These are phyloP conservation scores for Conops quadrifasciatus DNA, from an alignment of 2,888 invertebrate species.

Conservation along the genomic window DNA sequence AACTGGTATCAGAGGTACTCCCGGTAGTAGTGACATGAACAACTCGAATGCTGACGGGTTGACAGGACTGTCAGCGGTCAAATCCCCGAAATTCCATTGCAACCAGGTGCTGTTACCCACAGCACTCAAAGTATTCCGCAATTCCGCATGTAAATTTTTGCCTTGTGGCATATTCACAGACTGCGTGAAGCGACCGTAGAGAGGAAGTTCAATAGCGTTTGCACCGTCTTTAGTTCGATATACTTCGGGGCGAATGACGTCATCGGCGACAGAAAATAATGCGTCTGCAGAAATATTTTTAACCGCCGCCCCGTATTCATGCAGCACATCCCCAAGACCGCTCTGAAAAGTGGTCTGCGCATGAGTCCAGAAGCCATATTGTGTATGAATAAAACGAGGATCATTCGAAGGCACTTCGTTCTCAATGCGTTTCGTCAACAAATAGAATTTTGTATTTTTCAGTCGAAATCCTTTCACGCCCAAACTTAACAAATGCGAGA, in stretches of 20 bases:
- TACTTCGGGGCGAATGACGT: slow-evolving; percentile 55
- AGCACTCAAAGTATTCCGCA: slow-evolving; percentile 49
- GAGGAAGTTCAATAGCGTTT: slow-evolving; percentile 60
- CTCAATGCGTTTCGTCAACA: slow-evolving; percentile 67
- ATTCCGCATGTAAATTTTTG: slow-evolving; percentile 51
- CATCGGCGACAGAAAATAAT: slow-evolving; percentile 63
- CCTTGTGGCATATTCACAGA: slow-evolving; percentile 49
- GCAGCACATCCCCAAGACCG: slow-evolving; percentile 68
- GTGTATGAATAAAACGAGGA: slow-evolving; percentile 63
- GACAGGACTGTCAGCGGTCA: slow-evolving; percentile 43
- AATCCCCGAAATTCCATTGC: slow-evolving; percentile 62
- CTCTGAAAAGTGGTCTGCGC: slow-evolving; percentile 72
- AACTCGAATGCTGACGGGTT: slow-evolving; percentile 68
- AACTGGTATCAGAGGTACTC: slow-evolving; percentile 73
- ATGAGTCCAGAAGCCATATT: slow-evolving; percentile 75
- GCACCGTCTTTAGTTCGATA: slow-evolving; percentile 50
- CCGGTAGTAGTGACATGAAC: slow-evolving; percentile 80
- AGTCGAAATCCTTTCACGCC: slow-evolving; percentile 85
- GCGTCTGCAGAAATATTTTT: slow-evolving; percentile 68
- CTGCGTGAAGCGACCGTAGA: slow-evolving; percentile 59
- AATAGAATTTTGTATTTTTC: slow-evolving; percentile 71
- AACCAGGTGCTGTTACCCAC: slow-evolving; percentile 58
- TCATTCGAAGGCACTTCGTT: slow-evolving; percentile 55
- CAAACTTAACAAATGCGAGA: slow-evolving; percentile 76
- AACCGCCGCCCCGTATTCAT: slow-evolving; percentile 72